Evolutionary conservation across 2,113 vertebrate species (phyloP).

Genomic region (Mastomys natalensis): DNA sequence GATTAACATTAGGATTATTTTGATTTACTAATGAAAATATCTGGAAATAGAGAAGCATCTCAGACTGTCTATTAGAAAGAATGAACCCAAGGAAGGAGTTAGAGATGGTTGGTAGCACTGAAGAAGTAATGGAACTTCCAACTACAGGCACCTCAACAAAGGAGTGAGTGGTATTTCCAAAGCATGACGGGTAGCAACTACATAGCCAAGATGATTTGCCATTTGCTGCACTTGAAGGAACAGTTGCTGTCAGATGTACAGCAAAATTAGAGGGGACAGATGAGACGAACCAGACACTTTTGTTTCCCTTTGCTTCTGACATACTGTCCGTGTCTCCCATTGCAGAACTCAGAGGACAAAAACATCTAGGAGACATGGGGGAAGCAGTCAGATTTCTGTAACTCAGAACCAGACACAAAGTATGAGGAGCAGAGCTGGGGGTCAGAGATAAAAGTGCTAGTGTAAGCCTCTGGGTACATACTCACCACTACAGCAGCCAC

Average conservation of each 20-base stretch:
- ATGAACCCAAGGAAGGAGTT: not conserved
- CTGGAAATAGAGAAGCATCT: not conserved
- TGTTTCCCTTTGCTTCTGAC: not conserved
- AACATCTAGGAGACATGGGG: not conserved
- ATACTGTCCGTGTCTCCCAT: no score
- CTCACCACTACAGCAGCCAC: not conserved
- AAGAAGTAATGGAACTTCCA: not conserved
- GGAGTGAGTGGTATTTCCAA: not conserved
- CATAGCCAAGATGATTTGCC: not conserved
- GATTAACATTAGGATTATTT: not conserved
- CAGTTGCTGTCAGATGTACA: no score
- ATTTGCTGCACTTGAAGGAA: no score
- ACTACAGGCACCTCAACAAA: not conserved
- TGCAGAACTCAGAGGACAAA: not conserved
- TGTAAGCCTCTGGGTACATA: not conserved
- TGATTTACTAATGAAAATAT: not conserved
- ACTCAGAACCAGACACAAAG: not conserved
- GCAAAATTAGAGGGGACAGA: rapidly evolving
- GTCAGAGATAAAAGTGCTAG: not conserved
- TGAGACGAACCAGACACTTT: not conserved
- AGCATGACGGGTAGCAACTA: not conserved
- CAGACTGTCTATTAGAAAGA: not conserved
- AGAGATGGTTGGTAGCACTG: not conserved
- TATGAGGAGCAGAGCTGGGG: not conserved
- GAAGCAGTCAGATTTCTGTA: not conserved